Conservation (phyloP, 1,140 invertebrate species). For the Gonioctena quinquepunctata region DNA sequence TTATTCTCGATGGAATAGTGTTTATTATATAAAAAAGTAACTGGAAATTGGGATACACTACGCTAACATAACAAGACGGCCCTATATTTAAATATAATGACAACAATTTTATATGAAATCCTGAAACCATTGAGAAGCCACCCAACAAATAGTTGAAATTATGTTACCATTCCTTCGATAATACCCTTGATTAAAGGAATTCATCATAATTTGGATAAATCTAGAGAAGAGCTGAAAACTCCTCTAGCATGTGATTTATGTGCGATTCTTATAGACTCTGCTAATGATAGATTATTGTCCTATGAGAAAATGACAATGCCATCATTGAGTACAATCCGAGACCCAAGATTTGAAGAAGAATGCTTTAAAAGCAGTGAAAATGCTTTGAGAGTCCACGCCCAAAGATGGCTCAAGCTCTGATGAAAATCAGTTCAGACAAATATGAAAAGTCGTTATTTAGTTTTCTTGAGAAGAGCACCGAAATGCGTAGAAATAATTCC, state of each 20-base stretch:
- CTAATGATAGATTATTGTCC: background rate
- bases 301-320: constrained; percentile 12
- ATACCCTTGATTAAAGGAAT: constrained; percentile 8
- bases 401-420: background rate
- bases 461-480: too few species aligned
- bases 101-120: background rate
- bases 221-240: background rate
- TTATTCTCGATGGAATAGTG: constrained; percentile 14
- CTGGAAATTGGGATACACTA: constrained; percentile 11
- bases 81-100: background rate
- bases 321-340: constrained; percentile 2
- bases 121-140: constrained; percentile 17
- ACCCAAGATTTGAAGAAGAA: constrained; percentile 21
- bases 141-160: background rate
- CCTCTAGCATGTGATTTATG: background rate
- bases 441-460: background rate
- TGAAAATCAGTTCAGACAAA: constrained; percentile 1
- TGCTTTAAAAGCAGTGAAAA: constrained; percentile 11
- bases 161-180: constrained; percentile 20
- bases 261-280: background rate
- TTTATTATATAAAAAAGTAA: constrained; percentile 11
- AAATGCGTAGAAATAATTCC: too few species aligned
- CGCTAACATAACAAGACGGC: background rate
- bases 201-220: background rate
- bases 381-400: background rate